Evolutionary conservation across 2,888 invertebrate species (phyloP).

Genomic region (Cecidostiba fungosa): DNA sequence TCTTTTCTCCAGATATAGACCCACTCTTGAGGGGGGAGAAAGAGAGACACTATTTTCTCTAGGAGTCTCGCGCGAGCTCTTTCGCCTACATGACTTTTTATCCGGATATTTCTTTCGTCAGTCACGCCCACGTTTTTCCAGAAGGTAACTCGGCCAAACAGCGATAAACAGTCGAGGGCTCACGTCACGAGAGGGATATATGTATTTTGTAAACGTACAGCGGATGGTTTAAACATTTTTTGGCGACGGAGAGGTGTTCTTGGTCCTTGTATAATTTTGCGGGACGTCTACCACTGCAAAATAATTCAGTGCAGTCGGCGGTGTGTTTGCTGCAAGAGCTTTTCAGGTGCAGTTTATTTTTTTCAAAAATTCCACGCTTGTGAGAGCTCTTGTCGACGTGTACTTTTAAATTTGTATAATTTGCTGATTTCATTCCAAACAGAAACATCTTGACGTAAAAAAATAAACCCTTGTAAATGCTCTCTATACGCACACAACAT

Average conservation of each 20-base stretch:
- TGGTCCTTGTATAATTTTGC: not conserved
- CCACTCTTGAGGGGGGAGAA: not conserved
- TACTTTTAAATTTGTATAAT: not conserved
- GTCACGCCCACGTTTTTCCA: slow-evolving; percentile 15
- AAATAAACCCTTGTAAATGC: no score
- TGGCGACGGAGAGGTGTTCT: not conserved
- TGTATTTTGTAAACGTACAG: not conserved
- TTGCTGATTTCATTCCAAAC: not conserved
- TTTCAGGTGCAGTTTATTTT: not conserved
- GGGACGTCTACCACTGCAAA: not conserved
- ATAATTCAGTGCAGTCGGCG: not conserved
- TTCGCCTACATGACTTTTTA: slow-evolving; percentile 13
- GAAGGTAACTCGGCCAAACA: not conserved
- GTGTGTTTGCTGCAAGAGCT: no score
- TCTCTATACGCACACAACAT: no score
- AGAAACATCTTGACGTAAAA: no score
- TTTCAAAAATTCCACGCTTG: not conserved
- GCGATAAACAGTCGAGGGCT: not conserved
- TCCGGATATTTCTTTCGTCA: slow-evolving; percentile 30
- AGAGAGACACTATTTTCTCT: slow-evolving; percentile 18
- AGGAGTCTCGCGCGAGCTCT: not conserved
- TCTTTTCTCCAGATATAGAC: not conserved
- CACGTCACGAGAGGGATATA: not conserved
- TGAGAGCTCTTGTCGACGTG: not conserved
- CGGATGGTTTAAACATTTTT: slow-evolving; percentile 8